Evolutionary conservation across 2,797 vertebrate species (phyloP).

Genomic region (Xiphophorus birchmanni): DNA sequence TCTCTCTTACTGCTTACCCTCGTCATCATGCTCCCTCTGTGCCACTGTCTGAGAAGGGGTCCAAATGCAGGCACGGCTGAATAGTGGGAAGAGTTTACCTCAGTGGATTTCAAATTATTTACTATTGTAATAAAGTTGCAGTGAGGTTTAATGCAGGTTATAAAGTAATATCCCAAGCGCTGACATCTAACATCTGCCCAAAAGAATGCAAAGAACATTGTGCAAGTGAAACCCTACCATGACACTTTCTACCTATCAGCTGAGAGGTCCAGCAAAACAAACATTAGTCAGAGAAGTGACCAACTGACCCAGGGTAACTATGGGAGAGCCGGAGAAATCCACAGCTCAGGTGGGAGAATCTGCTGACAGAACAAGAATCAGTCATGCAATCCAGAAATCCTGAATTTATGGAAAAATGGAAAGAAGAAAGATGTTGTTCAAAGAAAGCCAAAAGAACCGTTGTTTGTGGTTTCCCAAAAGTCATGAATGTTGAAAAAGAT

Average conservation of each 20-base stretch:
- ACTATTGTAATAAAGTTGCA: conserved; percentile 77
- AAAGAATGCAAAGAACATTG: neutral
- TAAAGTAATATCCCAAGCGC: neutral
- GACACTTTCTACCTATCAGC: neutral
- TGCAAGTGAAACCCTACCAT: neutral
- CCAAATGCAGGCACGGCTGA: conserved; percentile 79
- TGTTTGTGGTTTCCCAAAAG: neutral
- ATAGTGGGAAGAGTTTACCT: conserved; percentile 80
- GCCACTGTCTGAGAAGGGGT: conserved; percentile 72
- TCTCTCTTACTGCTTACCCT: conserved; percentile 66
- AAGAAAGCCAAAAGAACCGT: neutral
- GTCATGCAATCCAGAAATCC: neutral
- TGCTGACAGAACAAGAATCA: neutral
- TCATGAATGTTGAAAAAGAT: neutral
- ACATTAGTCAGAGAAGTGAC: neutral
- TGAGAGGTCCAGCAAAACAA: neutral
- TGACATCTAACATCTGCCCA: neutral
- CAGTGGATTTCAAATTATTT: conserved; percentile 83
- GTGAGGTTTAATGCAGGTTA: neutral
- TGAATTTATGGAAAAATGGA: neutral
- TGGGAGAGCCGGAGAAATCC: neutral
- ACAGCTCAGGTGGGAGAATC: neutral
- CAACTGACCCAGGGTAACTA: neutral
- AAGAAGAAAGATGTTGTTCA: neutral
- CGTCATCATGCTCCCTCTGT: conserved; percentile 63